Base-by-base conservation (phyloP, 2,888 invertebrate genomes). In the Camptogramma bilineatum region DNA sequence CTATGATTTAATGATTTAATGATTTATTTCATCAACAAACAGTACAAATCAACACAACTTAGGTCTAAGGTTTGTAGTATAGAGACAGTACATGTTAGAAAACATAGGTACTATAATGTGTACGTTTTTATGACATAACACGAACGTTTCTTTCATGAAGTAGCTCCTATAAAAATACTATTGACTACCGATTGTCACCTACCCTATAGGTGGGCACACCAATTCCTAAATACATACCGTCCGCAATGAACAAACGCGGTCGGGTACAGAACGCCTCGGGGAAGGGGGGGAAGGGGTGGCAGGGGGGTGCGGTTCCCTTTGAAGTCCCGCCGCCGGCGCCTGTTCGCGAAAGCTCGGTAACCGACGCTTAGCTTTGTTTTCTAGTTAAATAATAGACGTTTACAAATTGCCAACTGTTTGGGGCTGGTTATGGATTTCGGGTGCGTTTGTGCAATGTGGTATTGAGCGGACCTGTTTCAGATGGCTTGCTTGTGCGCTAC, bases 361-460 rank as follows among this genome's bases (percentile, higher is more conserved):
- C 90, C 90, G 76, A 83, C 87, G 89, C 86, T 90, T 87, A 88
- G 90, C 90, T 91, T 91, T 91, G 90, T 91, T 90, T 90, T 87
- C 86, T 80, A 84, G 83, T 88, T 87, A 88, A 89, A 89, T 89
- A 88, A 86, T 86, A 86, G 85, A 83, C 82, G 74, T 81, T 81
- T 80, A 79, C 80, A 79, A 85, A 86, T 86, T 84, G 81, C 82
- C 77, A 65, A 84, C 80, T 84, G 86, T 84, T 83, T 76, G 75
- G 78, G 82, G 82, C 81, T 75, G 77, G 77, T 62, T 61, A 53
- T 39, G 42, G 19, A 46, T 69, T 70, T 62, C 55, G 64, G 52
- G 31, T 55, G 50, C 59, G 54, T 42, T 57, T 59, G 39, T 63
- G 50, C 34, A 51, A 44, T 46, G 13, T 2, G n/a, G n/a, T n/a